Evolutionary conservation across 2,888 invertebrate species (phyloP), one percentile per base, ranked within the genome.

Genomic region (Gryllus longicercus): DNA sequence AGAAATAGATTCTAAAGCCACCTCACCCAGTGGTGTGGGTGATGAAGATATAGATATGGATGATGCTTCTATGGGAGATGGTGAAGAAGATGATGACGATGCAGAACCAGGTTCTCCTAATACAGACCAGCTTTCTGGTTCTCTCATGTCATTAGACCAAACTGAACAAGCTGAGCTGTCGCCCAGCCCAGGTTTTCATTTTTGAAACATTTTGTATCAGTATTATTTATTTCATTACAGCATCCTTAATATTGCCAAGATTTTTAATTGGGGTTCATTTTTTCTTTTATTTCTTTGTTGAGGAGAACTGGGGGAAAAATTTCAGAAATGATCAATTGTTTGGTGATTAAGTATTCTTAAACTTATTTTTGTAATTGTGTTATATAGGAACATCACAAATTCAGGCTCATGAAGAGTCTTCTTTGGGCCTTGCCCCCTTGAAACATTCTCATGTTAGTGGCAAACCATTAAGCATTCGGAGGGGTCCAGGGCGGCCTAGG

Each of bases 401-500:
- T 18, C 74, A 76, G 21, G 5, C 77, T 21, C 16, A 74, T 14
- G 50, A 63, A 78, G 21, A 75, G 63, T 74, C 50, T 23, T 51
- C 51, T 79, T 75, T 49, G 51, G 50, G 16, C 75, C 74, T 77
- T 38, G 50, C 16, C 74, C 51, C 77, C 75, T 77, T 74, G 79
- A 50, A 77, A 81, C 81, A n/a, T 18, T 74, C 79, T 21, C 81
- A 81, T 74, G 21, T 84, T 51, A 83, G 83, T 81, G 90, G 91
- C 51, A 91, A 91, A 85, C 91, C 91, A 78, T 85, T 90, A 79
- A 88, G 90, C 80, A 91, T 92, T 79, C 90, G 92, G 83, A 90
- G 95, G 83, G 94, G 95, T 78, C 93, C 95, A 23, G 95, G 95
- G 18, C 89, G 95, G 84, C 95, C 95, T 16, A 90, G 94, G 82